These are phyloP conservation scores for Steinernema carpocapsae DNA, from an alignment of 2,888 invertebrate genomes.

Conservation along the genomic window DNA sequence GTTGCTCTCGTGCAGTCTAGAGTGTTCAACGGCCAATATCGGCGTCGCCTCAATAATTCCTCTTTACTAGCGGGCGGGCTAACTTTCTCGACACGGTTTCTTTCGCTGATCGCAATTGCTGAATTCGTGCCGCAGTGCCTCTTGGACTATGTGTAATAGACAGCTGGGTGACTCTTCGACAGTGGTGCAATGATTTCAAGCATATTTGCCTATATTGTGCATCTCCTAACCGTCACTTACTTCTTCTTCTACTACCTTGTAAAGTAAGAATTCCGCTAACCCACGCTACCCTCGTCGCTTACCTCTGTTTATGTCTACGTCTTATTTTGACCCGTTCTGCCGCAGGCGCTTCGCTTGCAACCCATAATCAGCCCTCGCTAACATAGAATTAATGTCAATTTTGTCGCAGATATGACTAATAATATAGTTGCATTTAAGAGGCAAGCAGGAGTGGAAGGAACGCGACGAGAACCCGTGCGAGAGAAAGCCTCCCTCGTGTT, in stretches of 20 bases:
- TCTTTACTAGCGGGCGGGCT: constrained; percentile 30
- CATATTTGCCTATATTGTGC: constrained; percentile 21
- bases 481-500: constrained; percentile 16
- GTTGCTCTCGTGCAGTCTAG: background rate
- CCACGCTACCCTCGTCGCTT: background rate
- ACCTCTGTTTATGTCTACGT: background rate
- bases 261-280: constrained; percentile 6
- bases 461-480: constrained; percentile 19
- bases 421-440: constrained; percentile 18
- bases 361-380: constrained; percentile 2
- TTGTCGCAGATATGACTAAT: background rate
- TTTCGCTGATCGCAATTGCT: constrained; percentile 1
- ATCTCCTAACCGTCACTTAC: constrained; percentile 10
- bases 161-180: constrained; percentile 35
- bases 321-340: background rate
- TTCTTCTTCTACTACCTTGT: constrained; percentile 30
- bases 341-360: constrained; percentile 8
- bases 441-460: constrained; percentile 26
- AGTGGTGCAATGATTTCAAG: constrained; percentile 32
- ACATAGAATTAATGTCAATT: background rate
- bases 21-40: constrained; percentile 16
- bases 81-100: constrained; percentile 28
- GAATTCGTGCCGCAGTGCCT: constrained; percentile 26
- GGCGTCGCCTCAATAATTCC: constrained; percentile 1
- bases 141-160: constrained; percentile 31